phyloP scores from a whole-genome alignment of 2,797 vertebrate genomes.

The Urophycis tenuis region DNA sequence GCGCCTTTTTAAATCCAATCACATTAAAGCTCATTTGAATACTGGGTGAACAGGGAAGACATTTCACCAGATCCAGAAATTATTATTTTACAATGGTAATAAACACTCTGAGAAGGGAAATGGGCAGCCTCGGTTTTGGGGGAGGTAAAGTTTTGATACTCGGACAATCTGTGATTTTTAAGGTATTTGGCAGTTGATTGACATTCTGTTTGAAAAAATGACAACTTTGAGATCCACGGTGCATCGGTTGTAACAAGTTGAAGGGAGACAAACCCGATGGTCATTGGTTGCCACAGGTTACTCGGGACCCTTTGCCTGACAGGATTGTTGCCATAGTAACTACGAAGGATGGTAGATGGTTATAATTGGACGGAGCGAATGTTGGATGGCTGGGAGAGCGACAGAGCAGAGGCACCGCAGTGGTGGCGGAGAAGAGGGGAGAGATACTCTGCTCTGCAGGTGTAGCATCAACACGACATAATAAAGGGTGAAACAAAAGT shows the following conservation, averaged over 20 bases:
- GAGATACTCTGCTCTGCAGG: constrained; percentile 20
- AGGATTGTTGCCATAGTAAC: constrained; percentile 72
- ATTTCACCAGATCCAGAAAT: neutral
- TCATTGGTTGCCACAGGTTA: constrained; percentile 46
- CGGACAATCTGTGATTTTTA: neutral
- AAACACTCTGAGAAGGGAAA: neutral
- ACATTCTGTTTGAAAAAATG: neutral
- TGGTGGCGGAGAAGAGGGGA: constrained; percentile 41
- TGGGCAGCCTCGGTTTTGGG: neutral
- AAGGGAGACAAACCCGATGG: constrained; percentile 18
- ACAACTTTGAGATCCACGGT: neutral
- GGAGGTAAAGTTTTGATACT: neutral
- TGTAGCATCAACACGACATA: neutral
- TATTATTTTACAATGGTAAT: neutral
- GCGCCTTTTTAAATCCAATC: neutral
- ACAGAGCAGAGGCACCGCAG: constrained; percentile 55
- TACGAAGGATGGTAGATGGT: constrained; percentile 57
- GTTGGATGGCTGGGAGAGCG: constrained; percentile 61
- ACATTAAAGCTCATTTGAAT: neutral
- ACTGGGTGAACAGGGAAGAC: neutral
- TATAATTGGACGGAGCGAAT: constrained; percentile 67
- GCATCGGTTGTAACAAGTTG: neutral
- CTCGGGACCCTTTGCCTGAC: constrained; percentile 55
- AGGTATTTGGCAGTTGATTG: neutral
- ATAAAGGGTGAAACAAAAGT: neutral